Evolutionary conservation across 2,113 vertebrate species (phyloP), one percentile per base, ranked within the genome.

Genomic region (Oriolus oriolus): DNA sequence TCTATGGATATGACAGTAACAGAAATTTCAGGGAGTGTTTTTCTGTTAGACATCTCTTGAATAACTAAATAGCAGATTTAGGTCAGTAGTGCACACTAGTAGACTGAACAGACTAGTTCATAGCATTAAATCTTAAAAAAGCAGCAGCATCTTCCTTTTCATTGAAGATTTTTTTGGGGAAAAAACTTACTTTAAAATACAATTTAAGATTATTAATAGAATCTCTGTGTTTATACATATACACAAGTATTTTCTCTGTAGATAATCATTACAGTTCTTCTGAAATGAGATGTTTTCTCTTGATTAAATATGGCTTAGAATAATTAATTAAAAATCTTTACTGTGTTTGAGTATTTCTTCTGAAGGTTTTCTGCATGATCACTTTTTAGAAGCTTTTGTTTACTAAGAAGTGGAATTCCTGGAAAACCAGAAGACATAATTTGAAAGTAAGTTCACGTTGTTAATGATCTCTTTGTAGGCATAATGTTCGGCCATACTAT

Each of bases 221-320:
- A 21, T 57, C 3, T 52, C 18, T 80, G 3, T 76, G 14, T 74
- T 75, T 91, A 49, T 39, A 44, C 35, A 41, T 1, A 26, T 16
- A 27, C 2, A 54, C 1, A 78, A 90, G 86, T 94, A 91, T 95
- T 94, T 97, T 66, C 61, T 88, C 52, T 69, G 37, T n/a, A 84
- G 84, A 77, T 93, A 89, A 90, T 84, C 80, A 95, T 89, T 95
- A 87, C 68, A 94, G 74, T 93, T 91, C 77, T 95, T 95, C 82
- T 96, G 93, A 91, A 47, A 60, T 42, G 3, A 84, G 39, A 11
- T 75, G 1, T 69, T 97, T 97, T 42, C 42, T 95, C 37, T 28
- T 92, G 56, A 56, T 91, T 94, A 95, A 94, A 82, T 84, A 91
- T 37, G 30, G 93, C 35, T 93, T 89, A 73, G 50, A 60, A 97